Evolutionary conservation across 2,113 vertebrate species (phyloP).

Genomic region (Prunella fulvescens): DNA sequence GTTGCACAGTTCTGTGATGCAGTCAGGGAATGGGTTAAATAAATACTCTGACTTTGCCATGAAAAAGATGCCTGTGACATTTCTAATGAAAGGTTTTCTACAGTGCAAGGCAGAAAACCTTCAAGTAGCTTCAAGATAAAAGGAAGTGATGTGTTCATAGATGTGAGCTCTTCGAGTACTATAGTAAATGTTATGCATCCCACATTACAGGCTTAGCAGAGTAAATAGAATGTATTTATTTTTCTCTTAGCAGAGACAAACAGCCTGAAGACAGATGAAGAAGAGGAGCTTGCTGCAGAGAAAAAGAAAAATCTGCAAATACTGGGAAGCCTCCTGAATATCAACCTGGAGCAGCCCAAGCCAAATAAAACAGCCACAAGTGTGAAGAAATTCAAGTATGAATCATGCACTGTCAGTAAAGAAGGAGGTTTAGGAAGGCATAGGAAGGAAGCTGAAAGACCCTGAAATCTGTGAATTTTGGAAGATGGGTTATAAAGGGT

Average conservation of each 20-base stretch:
- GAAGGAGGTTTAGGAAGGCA: background rate
- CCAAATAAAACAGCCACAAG: slow-evolving; percentile 60
- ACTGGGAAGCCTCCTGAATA: slow-evolving; percentile 80
- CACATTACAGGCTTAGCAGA: background rate
- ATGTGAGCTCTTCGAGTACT: background rate
- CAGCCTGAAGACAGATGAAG: slow-evolving; percentile 22
- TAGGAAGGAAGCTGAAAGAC: background rate
- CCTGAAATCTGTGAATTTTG: background rate
- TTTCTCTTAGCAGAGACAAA: slow-evolving; percentile 38
- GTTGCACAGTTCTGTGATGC: background rate
- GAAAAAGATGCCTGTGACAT: background rate
- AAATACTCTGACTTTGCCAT: background rate
- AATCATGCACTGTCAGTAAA: background rate
- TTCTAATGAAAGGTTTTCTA: background rate
- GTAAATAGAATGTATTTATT: background rate
- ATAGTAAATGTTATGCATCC: background rate
- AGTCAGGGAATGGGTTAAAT: background rate
- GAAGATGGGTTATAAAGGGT: background rate
- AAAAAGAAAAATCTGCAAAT: slow-evolving; percentile 87
- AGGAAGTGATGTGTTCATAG: background rate
- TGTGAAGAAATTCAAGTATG: slow-evolving; percentile 87
- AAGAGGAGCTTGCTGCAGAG: slow-evolving; percentile 80
- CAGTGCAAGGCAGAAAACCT: background rate
- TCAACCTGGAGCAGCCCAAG: slow-evolving; percentile 50
- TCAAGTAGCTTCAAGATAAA: background rate